Base-by-base conservation (phyloP, 2,113 vertebrate species). In the Sylvietta virens region DNA sequence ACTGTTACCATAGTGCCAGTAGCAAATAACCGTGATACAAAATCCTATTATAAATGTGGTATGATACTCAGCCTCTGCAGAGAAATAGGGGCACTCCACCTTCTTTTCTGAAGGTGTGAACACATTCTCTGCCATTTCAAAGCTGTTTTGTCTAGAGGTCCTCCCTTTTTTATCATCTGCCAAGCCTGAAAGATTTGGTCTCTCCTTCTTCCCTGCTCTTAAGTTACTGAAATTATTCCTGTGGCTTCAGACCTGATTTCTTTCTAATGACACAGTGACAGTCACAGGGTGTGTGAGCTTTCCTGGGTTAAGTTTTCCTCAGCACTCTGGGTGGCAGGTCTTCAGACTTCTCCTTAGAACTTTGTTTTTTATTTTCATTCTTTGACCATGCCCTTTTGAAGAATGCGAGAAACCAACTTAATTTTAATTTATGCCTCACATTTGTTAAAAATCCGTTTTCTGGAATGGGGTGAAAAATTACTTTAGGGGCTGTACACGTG, bases 401-500 rank as follows among this genome's bases (percentile, higher is more conserved):
- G 12, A 8, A 26, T 10, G 20, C 12, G 4, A 71, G 54, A 44
- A 51, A 42, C 37, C 20, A 35, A 30, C 35, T 60, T 51, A 60
- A 42, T 30, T 60, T 81, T 42, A 50, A 30, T 60, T 35, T 60
- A 51, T 42, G 20, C 8, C 26, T 60, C 45, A 15, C 12, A 24
- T 60, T 10, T 6, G 7, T 60, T 50, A n/a, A 24, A 30, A 60
- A 60, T 70, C 12, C 24, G 30, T 82, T 70, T 35, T 60, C 24
- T 50, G 35, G 6, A 9, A 42, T 10, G 24, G 10, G 6, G 15
- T 30, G 45, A 35, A 51, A 60, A 24, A 51, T 35, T 40, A 13
- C 24, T 40, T 3, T 5, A 5, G 5, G 13, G 10, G 24, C 15
- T 82, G 35, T n/a, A 35, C 24, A 14, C 0, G 4, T 24, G 19